Evolutionary conservation across 2,888 invertebrate genomes (phyloP), one percentile per base, ranked within the genome.

Genomic region (Aelia acuminata): DNA sequence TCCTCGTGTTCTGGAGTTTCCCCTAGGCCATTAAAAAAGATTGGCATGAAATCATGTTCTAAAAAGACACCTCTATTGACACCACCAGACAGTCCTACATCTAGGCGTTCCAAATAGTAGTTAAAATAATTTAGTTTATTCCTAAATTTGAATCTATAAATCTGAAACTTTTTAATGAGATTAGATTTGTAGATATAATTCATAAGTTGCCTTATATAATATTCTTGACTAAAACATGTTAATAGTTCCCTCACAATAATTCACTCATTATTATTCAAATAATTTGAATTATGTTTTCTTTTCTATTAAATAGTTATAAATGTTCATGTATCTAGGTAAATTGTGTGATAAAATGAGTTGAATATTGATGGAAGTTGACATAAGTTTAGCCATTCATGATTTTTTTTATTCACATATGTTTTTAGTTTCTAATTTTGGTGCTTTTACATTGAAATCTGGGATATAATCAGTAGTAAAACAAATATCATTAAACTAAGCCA

Each of bases 11-110:
- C 93, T 89, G 93, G 93, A 49, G 94, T 94, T 91, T 96, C 96
- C 1, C 96, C 96, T 85, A 93, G 96, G 85, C 95, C 96, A 7
- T 92, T 94, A 90, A 96, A 96, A 92, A 95, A 96, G 87, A 94
- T 96, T 91, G 94, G 94, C 3, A 94, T 94, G 90, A 95, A 95
- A 93, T 94, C 94, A 90, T 93, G 94, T 48, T 92, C 92, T 15
- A 89, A 90, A 48, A 89, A 89, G 70, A 89, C 90, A 20, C 88
- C 89, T 50, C 89, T 90, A 31, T 88, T 91, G 43, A 91, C 91
- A 22, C 91, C 91, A 0, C 91, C 91, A 22, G 91, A 91, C 87
- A 91, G 91, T 88, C 91, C 91, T 22, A 91, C 91, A 49, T 90
- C 91, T n/a, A 89, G 91, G n/a, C 90, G 91, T 88, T 91, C 91